A percentile compares a stretch with the other conserved stretches of the same genome.
Evolutionary conservation across 1,140 invertebrate species (phyloP).

Genomic region (Cryptotermes secundus): DNA sequence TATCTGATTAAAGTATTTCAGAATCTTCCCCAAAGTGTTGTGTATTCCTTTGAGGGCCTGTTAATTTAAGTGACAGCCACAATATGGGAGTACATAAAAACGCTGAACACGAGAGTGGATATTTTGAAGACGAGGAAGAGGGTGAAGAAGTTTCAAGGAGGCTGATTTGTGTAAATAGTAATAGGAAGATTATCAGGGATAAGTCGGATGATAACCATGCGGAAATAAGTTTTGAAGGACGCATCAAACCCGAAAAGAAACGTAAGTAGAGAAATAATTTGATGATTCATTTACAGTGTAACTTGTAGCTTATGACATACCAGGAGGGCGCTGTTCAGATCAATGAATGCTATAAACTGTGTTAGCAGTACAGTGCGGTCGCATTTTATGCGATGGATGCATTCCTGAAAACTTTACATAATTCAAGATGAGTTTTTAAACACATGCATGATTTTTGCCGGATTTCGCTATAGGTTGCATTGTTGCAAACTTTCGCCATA

Average conservation of each 20-base stretch:
- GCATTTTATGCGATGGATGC: too few species aligned
- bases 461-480: too few species aligned
- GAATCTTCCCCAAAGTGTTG: background rate
- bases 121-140: conserved; percentile 46
- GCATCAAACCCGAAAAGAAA: background rate
- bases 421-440: too few species aligned
- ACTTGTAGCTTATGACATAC: too few species aligned
- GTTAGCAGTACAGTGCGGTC: too few species aligned
- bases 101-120: conserved; percentile 47
- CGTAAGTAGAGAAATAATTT: background rate
- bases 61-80: background rate
- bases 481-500: too few species aligned
- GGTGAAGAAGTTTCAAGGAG: conserved; percentile 38
- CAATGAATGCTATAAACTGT: too few species aligned
- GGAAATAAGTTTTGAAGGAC: background rate
- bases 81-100: conserved; percentile 42
- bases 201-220: background rate
- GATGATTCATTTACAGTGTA: too few species aligned
- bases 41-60: background rate
- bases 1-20: background rate
- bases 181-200: background rate
- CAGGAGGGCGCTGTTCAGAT: too few species aligned
- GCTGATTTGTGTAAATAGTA: background rate
- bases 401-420: too few species aligned
- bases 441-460: too few species aligned